Evolutionary conservation across 2,113 vertebrate species (phyloP).

Genomic region (Callorhinus ursinus): DNA sequence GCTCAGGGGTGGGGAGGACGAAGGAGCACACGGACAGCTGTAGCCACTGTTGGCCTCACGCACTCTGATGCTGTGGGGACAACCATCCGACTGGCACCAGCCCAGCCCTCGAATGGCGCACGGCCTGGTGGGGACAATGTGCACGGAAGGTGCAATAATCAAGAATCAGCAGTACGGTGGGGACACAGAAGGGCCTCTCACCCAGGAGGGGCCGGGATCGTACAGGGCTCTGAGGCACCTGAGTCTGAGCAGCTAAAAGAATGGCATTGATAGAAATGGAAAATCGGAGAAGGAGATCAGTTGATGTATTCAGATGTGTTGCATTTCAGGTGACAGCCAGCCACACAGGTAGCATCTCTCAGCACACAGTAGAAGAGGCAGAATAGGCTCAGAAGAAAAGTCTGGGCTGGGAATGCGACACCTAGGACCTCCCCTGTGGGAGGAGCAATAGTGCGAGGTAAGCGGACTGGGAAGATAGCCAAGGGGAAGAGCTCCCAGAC

Average conservation of each 20-base stretch:
- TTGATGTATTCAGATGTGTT: too few species aligned
- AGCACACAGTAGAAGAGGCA: neutral
- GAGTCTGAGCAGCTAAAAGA: neutral
- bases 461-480: neutral
- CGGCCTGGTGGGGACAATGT: neutral
- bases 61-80: neutral
- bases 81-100: too few species aligned
- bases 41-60: fast-evolving
- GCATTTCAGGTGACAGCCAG: neutral
- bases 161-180: fast-evolving
- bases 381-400: neutral
- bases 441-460: too few species aligned
- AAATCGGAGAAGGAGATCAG: neutral
- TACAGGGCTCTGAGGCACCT: neutral
- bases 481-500: neutral
- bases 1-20: neutral
- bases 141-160: fast-evolving
- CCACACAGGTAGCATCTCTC: neutral
- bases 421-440: neutral
- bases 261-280: neutral
- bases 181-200: neutral
- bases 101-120: neutral
- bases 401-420: neutral
- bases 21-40: fast-evolving
- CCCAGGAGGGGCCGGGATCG: too few species aligned